These are phyloP conservation scores for Oreochromis niloticus DNA, from an alignment of 2,113 vertebrate genomes.

Conservation along the genomic window DNA sequence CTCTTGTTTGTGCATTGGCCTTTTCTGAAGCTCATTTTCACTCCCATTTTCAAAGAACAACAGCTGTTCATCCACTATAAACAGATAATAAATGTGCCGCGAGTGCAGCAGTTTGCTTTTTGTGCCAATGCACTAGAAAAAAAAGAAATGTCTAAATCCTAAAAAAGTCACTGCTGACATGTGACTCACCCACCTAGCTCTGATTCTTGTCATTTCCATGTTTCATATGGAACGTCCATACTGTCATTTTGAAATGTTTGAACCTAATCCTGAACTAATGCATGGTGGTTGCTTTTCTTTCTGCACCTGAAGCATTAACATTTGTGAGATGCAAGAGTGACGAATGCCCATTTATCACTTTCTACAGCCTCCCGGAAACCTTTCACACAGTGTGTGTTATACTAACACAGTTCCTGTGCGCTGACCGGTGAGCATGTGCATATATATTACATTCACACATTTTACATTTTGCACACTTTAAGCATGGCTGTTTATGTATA, in stretches of 20 bases:
- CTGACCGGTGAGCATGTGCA: background rate
- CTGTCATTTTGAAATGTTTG: background rate
- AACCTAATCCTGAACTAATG: background rate
- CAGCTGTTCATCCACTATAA: background rate
- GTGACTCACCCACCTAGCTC: background rate
- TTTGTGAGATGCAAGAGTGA: background rate
- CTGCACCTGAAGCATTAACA: background rate
- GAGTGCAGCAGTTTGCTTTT: background rate
- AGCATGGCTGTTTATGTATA: background rate
- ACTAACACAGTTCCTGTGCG: background rate
- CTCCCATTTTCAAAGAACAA: background rate
- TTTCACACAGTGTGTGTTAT: background rate
- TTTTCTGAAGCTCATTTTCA: background rate
- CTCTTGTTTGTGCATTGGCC: background rate
- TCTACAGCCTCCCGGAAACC: background rate
- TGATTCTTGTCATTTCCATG: background rate
- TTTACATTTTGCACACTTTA: background rate
- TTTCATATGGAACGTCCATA: background rate
- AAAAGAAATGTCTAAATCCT: background rate
- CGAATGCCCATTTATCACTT: slow-evolving; percentile 30
- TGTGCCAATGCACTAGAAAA: background rate
- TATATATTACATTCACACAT: background rate
- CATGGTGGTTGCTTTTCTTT: background rate
- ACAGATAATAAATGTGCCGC: background rate
- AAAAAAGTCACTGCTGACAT: background rate